Evolutionary conservation across 2,888 invertebrate species (phyloP), one percentile per base, ranked within the genome.

Genomic region (Drosophila phalerata): DNA sequence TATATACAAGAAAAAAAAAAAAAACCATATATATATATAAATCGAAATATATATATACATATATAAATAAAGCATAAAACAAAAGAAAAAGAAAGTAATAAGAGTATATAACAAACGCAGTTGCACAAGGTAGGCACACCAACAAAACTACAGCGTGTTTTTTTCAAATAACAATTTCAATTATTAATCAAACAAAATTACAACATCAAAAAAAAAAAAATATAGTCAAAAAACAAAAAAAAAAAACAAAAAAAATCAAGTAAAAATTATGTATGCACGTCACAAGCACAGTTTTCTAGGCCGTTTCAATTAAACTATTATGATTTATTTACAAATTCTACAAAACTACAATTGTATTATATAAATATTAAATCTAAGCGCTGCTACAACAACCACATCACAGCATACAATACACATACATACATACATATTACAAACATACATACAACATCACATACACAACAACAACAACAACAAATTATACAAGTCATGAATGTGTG

Each of bases 51-150:
- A 86, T 77, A 87, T 88, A 88, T 73, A 75, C 63, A 85, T 73
- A 88, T 67, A 79, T 57, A 73, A 71, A 72, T 71, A 79, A 65
- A 69, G 53, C 63, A 62, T 77, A 69, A 48, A 72, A 60, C n/a
- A n/a, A 77, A 58, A 57, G 42, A 48, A 51, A 77, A 69, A 58
- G 66, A 83, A 81, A 79, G 69, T 71, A 81, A 85, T 84, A 88
- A 79, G 75, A 88, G 87, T 84, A 78, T 75, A 86, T 79, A 86
- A 85, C 81, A 81, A 83, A 89, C 88, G 91, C 91, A 91, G 91
- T 91, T 91, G 91, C 91, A 91, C 89, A 91, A 91, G 91, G 91
- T 91, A 91, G 91, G 91, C 90, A 86, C 88, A 90, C 87, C 77
- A 82, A 88, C 84, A 85, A 85, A 86, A 84, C 87, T 88, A 88